phyloP scores from a whole-genome alignment of 2,113 vertebrate species.

The Ondatra zibethicus region DNA sequence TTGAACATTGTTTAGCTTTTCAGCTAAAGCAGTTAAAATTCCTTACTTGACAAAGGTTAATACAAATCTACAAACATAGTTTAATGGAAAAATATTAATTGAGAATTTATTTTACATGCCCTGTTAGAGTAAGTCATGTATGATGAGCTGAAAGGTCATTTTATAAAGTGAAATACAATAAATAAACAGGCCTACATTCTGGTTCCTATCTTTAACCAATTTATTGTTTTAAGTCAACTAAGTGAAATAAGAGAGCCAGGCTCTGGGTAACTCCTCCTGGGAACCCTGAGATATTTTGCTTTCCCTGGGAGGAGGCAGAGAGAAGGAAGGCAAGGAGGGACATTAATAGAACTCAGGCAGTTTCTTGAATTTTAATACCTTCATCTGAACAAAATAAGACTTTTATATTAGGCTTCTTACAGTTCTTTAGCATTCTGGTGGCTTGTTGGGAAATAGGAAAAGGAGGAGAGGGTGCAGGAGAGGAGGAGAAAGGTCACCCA shows the following conservation, averaged over 20 bases:
- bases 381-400: slow-evolving; percentile 12
- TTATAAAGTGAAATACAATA: slow-evolving; percentile 58
- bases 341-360: not conserved
- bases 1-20: slow-evolving; percentile 69
- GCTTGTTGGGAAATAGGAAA: not conserved
- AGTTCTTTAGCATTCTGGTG: not conserved
- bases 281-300: slow-evolving; percentile 24
- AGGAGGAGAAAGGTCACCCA: not conserved
- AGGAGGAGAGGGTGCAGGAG: not conserved
- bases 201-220: not conserved
- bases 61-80: not conserved
- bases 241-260: slow-evolving; percentile 33
- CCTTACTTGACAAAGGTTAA: slow-evolving; percentile 58
- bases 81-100: slow-evolving; percentile 64
- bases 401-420: not conserved
- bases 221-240: slow-evolving; percentile 66
- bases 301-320: not conserved
- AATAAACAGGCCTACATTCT: slow-evolving; percentile 29
- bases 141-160: not conserved
- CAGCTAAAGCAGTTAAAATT: slow-evolving; percentile 60
- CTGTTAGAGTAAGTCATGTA: slow-evolving; percentile 8
- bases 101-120: slow-evolving; percentile 50
- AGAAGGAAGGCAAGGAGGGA: not conserved
- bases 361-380: not conserved
- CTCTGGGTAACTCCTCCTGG: not conserved